Evolutionary conservation across 37 sponge, comb jelly and placozoan genomes (phyloP).

Genomic region (Ephydatia muelleri): DNA sequence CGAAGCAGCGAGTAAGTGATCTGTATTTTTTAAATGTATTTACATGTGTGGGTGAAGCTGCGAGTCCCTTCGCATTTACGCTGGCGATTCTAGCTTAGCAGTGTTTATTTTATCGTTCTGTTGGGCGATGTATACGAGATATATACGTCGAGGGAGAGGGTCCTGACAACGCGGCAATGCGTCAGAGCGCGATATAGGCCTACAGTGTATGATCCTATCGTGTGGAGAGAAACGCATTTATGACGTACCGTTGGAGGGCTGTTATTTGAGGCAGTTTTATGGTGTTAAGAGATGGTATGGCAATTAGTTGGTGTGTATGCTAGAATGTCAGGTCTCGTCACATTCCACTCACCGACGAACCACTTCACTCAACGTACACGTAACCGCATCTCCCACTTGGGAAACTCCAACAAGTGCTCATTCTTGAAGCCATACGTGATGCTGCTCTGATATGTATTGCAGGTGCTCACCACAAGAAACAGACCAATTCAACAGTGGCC

Average conservation of each 20-base stretch:
- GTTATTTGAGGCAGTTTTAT: not conserved
- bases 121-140: not conserved
- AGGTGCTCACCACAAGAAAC: not conserved
- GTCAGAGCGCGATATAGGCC: not conserved
- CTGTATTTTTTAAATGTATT: no score
- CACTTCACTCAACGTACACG: not conserved
- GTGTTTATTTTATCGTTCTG: not conserved
- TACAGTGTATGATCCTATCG: not conserved
- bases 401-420: not conserved
- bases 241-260: not conserved
- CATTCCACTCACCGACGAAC: not conserved
- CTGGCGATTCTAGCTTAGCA: not conserved
- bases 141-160: not conserved
- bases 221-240: not conserved
- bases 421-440: not conserved
- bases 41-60: no score
- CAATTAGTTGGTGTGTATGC: not conserved
- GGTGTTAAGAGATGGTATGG: no score
- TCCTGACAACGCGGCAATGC: not conserved
- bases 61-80: not conserved
- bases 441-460: not conserved
- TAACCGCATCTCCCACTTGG: not conserved
- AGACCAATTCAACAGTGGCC: not conserved
- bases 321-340: not conserved
- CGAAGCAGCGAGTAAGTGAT: not conserved